These are phyloP conservation scores for Leptinotarsa haldemani DNA, from an alignment of 2,888 invertebrate genomes.

Conservation along the genomic window DNA sequence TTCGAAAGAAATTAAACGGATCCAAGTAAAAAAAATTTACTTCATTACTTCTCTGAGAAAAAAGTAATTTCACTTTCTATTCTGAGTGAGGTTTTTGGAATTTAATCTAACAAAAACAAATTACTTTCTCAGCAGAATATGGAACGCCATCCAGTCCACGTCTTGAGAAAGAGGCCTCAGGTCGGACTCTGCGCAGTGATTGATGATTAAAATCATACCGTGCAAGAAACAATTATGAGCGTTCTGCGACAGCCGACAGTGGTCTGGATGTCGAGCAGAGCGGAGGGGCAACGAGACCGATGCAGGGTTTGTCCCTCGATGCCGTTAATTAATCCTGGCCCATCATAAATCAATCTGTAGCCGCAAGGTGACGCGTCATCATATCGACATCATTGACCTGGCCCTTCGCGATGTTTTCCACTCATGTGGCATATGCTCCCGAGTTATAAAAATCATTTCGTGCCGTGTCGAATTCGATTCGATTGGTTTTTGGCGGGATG, in stretches of 20 bases:
- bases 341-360: constrained; percentile 66
- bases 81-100: too few species aligned
- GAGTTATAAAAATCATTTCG: constrained; percentile 35
- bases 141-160: neutral
- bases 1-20: too few species aligned
- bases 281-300: constrained; percentile 52
- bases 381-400: constrained; percentile 67
- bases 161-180: neutral
- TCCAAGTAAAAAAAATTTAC: too few species aligned
- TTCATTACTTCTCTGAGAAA: too few species aligned
- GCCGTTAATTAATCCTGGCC: constrained; percentile 63
- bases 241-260: constrained; percentile 58
- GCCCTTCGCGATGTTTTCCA: constrained; percentile 58
- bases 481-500: neutral
- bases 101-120: too few species aligned
- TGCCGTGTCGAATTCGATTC: neutral
- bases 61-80: too few species aligned
- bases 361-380: constrained; percentile 67
- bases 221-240: constrained; percentile 62
- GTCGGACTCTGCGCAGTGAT: constrained; percentile 46
- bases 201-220: constrained; percentile 60
- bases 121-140: too few species aligned
- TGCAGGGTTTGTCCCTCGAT: constrained; percentile 60
- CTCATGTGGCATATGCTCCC: constrained; percentile 53
- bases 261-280: constrained; percentile 55